Base-by-base conservation (phyloP, 2,888 invertebrate genomes). In the Trimorus sp. region DNA sequence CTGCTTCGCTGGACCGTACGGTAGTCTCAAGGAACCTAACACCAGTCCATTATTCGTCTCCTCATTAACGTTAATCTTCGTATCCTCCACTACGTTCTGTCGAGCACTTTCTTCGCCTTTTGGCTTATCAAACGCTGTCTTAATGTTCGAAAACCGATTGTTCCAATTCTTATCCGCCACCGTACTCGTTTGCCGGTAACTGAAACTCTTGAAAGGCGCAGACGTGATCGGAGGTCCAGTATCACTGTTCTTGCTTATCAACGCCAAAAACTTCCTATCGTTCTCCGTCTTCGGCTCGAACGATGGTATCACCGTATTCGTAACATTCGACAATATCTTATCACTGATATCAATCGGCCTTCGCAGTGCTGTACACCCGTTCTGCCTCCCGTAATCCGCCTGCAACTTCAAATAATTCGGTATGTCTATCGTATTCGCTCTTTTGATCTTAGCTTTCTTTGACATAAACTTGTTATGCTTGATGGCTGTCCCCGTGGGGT, bases 361-460 rank as follows among this genome's bases (percentile, higher is more conserved):
- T 56, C 94, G 92, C 0, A 95, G 87, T 0, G 94, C 93, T 40
- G 93, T 90, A 59, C 89, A 87, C 0, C 88, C 87, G 53, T 90
- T 90, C 84, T 84, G 90, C 85, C 54, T 73, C 16, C 87, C 87
- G 38, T 92, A 87, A 59, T 89, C 89, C 45, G 88, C 89, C 68
- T 91, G 90, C 0, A 92, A 87, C 37, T 91, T 90, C 12, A 90
- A 60, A 59, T 91, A 92, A 74, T 96, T 96, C 0, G 97, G 97
- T 89, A 97, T 97, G 89, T 97, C 97, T 83, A 97, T 96, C 0
- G 97, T 97, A 86, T 97, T 97, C 4, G 97, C 97, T 14, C 97
- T 94, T 91, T 97, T 97, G 95, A 97, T 96, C 86, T 95, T 94
- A 36, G 95, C 93, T 88, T 96, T 96, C 86, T 95, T 95, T 81